These are phyloP conservation scores for Erebia aethiops DNA, from an alignment of 2,888 invertebrate species.

Conservation along the genomic window DNA sequence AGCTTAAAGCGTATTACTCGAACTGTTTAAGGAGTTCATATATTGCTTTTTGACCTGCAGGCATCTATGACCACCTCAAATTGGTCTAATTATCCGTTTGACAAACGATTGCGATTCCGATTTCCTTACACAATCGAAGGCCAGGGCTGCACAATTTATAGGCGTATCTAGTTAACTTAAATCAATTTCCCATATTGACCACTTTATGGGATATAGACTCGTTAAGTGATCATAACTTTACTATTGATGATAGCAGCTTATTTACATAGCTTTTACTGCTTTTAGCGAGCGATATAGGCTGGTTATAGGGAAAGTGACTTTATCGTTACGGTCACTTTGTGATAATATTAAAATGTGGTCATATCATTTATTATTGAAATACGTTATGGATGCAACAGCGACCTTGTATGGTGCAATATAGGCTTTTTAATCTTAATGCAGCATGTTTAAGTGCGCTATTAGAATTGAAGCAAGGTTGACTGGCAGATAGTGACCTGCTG, in stretches of 20 bases:
- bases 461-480: too few species aligned
- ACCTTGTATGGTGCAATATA: not conserved
- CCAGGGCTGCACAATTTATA: too few species aligned
- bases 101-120: too few species aligned
- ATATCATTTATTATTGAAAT: not conserved
- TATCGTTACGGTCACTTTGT: conserved; percentile 3
- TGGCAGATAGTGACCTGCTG: too few species aligned
- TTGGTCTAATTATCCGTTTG: too few species aligned
- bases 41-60: too few species aligned
- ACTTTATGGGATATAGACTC: conserved; percentile 46
- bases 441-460: not conserved
- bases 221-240: conserved; percentile 52
- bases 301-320: conserved; percentile 30
- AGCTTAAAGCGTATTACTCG: too few species aligned
- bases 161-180: not conserved
- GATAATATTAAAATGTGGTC: conserved; percentile 9
- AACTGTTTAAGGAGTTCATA: too few species aligned
- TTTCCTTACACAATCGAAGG: too few species aligned
- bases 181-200: conserved; percentile 16
- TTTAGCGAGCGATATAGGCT: conserved; percentile 15
- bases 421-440: not conserved
- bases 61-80: too few species aligned
- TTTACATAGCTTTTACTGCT: conserved; percentile 35
- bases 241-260: conserved; percentile 37
- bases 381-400: not conserved